Base-by-base conservation (phyloP, 2,888 invertebrate genomes). In the Erpobdella octoculata region DNA sequence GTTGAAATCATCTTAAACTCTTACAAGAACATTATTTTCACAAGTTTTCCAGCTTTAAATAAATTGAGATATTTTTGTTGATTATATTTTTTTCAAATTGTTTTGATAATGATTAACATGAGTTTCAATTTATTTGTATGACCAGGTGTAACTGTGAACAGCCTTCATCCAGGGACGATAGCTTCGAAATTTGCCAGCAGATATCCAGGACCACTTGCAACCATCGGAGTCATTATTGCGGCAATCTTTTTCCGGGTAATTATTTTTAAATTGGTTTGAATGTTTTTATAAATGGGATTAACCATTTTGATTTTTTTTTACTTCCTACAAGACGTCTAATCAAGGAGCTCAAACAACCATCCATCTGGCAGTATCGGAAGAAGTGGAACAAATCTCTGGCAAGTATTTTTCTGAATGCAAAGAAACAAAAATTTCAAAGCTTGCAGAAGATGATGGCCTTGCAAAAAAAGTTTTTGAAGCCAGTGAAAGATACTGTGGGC, bases 401-500 rank as follows among this genome's bases (percentile, higher is more conserved):
- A 9, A 37, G n/a, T 74, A 74, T 35, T 71, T 73, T 59, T 64
- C 69, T 0, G 73, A 73, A 31, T 74, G 74, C 41, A 33, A 37
- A 8, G 18, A 59, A 12, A 41, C 33, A 1, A 2, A n/a, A 87
- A 79, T 83, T 84, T 66, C 87, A 0, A 88, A 86, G 74, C 85
- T 87, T 64, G 83, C 86, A 31, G 37, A 48, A 77, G 87, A 88
- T 72, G 86, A 87, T 70, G 86, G 87, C 2, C 84, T 87, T 12
- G 88, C 89, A 71, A 81, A 81, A 28, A 86, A 87, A 75, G 84
- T 92, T n/a, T 92, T 91, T 91, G 85, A 87, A 79, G 85, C 61
- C 9, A 70, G 58, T 35, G 36, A 31, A 67, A 12, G 46, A 12
- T 41, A 41, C 46, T 12, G 12, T 15, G 46, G 12, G 12, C 46